Percentiles rank a stretch among this genome's conserved stretches.
Conservation (phyloP, 2,113 vertebrate genomes). For the Otus sunia region DNA sequence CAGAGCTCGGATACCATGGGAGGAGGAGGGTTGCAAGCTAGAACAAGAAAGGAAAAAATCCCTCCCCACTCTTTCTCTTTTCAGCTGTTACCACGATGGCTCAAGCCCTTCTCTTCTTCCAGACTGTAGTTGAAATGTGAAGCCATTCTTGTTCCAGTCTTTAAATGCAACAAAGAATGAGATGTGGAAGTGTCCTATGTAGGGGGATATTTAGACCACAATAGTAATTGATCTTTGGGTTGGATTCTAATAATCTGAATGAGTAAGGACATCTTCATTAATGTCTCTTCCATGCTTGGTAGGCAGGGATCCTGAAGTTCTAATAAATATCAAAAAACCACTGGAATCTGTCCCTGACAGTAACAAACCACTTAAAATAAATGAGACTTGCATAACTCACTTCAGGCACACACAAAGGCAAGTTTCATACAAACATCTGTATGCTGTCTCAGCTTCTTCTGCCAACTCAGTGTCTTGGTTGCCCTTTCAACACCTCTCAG, state of each 20-base stretch:
- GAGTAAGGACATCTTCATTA: background rate
- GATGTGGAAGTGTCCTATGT: background rate
- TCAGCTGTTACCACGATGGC: background rate
- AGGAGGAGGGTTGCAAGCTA: background rate
- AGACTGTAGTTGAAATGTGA: background rate
- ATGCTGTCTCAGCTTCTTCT: background rate
- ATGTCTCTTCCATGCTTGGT: accelerated
- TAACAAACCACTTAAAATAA: background rate
- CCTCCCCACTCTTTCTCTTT: background rate
- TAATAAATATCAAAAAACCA: background rate
- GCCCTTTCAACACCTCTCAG: background rate
- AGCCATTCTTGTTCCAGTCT: background rate
- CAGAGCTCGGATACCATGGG: background rate
- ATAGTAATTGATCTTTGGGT: background rate
- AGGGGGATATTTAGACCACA: background rate
- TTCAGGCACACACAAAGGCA: background rate
- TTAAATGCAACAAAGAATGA: background rate
- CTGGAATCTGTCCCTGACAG: background rate
- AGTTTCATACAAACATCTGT: background rate
- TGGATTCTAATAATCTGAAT: background rate
- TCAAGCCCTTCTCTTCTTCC: background rate
- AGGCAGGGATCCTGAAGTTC: background rate
- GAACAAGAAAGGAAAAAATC: background rate
- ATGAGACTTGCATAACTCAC: background rate
- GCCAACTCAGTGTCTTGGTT: background rate